Percentiles rank a stretch among this genome's conserved stretches.
phyloP scores from a whole-genome alignment of 2,888 invertebrate genomes.

The Elmis aenea region DNA sequence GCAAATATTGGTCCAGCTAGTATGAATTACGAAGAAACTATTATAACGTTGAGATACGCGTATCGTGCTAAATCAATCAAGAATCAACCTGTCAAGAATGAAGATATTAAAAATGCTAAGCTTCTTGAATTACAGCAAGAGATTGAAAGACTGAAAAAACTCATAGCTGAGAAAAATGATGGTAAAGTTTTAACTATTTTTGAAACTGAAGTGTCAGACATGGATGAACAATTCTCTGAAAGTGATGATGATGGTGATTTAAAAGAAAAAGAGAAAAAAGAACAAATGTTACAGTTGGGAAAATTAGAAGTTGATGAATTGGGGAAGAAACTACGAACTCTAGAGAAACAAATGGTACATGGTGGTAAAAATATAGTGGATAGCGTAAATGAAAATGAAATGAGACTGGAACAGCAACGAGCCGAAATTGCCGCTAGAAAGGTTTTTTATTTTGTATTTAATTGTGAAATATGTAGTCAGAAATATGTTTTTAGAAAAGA shows the following conservation, averaged over 20 bases:
- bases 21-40: conserved; percentile 96
- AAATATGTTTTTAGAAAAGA: conserved; percentile 42
- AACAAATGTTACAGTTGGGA: conserved; percentile 47
- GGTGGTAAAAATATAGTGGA: conserved; percentile 94
- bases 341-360: conserved; percentile 91
- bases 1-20: conserved; percentile 98
- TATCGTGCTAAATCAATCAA: conserved; percentile 97
- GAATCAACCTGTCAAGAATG: conserved; percentile 97
- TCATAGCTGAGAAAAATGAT: conserved; percentile 39
- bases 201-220: conserved; percentile 24
- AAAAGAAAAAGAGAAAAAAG: conserved; percentile 46
- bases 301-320: conserved; percentile 68
- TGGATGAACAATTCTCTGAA: conserved; percentile 37
- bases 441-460: conserved; percentile 39
- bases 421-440: conserved; percentile 87
- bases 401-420: conserved; percentile 78
- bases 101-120: conserved; percentile 98
- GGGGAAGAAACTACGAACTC: conserved; percentile 69
- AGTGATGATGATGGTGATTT: conserved; percentile 47
- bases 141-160: conserved; percentile 61
- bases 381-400: conserved; percentile 90
- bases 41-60: conserved; percentile 94
- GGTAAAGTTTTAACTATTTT: conserved; percentile 26
- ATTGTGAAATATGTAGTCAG: conserved; percentile 3
- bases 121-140: conserved; percentile 90